These are phyloP conservation scores for Aphidius gifuensis DNA, from an alignment of 1,140 invertebrate species.

Conservation along the genomic window DNA sequence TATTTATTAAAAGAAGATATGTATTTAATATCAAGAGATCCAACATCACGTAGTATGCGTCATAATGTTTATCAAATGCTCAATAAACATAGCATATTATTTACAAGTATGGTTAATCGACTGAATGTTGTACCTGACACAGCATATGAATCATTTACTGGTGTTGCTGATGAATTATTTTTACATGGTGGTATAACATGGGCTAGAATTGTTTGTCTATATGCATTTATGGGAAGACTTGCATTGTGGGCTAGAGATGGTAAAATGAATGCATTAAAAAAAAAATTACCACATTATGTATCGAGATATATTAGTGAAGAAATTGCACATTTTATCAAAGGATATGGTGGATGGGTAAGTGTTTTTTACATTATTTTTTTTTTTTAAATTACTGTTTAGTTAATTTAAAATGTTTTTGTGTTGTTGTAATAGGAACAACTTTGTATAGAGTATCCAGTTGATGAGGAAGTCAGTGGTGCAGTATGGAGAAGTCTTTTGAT, in stretches of 20 bases:
- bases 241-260: conserved; percentile 56
- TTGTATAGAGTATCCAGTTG: conserved; percentile 59
- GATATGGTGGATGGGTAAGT: conserved; percentile 51
- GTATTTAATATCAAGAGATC: conserved; percentile 49
- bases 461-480: conserved; percentile 58
- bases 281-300: conserved; percentile 50
- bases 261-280: conserved; percentile 48
- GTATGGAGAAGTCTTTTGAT: conserved; percentile 60
- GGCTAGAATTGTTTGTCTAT: conserved; percentile 63
- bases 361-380: conserved; percentile 13
- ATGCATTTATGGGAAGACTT: conserved; percentile 61
- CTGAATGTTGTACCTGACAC: conserved; percentile 57
- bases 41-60: conserved; percentile 50
- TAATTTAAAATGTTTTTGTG: conserved; percentile 7
- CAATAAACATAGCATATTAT: conserved; percentile 60
- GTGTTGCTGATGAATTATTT: conserved; percentile 62
- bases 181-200: conserved; percentile 58
- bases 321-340: conserved; percentile 51
- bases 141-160: conserved; percentile 58
- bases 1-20: conserved; percentile 52
- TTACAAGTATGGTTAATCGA: conserved; percentile 62
- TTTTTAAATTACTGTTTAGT: conserved; percentile 17
- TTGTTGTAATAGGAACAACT: conserved; percentile 55
- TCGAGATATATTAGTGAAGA: conserved; percentile 50
- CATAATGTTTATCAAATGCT: conserved; percentile 56